Evolutionary conservation across 2,888 invertebrate genomes (phyloP).

Genomic region (Pheosia gnoma): DNA sequence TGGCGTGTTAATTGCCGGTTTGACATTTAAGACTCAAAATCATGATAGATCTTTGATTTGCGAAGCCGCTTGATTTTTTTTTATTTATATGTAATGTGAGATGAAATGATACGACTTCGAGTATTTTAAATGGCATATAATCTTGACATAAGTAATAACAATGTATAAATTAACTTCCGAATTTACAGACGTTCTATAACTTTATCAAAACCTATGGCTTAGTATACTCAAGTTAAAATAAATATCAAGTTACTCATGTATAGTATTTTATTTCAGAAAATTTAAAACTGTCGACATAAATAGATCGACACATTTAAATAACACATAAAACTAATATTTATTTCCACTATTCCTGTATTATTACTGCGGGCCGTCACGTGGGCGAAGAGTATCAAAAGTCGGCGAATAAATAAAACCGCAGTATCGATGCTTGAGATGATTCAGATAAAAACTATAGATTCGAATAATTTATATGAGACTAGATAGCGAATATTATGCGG

Average conservation of each 20-base stretch:
- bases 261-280: no score
- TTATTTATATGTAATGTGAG: no score
- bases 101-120: no score
- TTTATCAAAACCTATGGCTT: no score
- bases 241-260: not conserved
- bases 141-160: no score
- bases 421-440: slow-evolving; percentile 56
- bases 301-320: no score
- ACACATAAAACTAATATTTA: not conserved
- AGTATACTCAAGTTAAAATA: no score
- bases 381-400: slow-evolving; percentile 36
- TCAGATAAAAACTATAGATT: slow-evolving; percentile 61
- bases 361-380: slow-evolving; percentile 35
- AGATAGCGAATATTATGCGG: slow-evolving; percentile 61
- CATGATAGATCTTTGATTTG: not conserved
- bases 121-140: no score
- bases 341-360: not conserved
- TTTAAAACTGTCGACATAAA: not conserved
- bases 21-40: slow-evolving; percentile 23
- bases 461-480: slow-evolving; percentile 61
- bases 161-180: no score
- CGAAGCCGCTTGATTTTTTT: not conserved
- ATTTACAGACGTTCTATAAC: no score
- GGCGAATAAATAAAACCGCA: slow-evolving; percentile 56
- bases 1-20: slow-evolving; percentile 51